A percentile compares a stretch with the other conserved stretches of the same genome.
Evolutionary conservation across 1,140 invertebrate species (phyloP).

Genomic region (Solen grandis): DNA sequence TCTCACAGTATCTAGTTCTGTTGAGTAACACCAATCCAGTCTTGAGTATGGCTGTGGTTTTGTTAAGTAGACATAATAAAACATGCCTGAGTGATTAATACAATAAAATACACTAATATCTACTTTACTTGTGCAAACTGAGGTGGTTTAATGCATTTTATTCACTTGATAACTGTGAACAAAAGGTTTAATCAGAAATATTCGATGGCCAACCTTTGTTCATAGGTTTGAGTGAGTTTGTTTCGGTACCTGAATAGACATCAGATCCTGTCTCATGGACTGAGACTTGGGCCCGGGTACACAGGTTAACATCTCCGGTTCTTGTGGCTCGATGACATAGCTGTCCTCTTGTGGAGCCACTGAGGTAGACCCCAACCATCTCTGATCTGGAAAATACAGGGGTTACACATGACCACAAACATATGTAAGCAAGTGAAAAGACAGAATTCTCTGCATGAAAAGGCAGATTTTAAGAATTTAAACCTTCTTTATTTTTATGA

Average conservation of each 20-base stretch:
- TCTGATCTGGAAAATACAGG: slow-evolving; percentile 5
- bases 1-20: no score
- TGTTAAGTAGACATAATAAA: no score
- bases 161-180: background rate
- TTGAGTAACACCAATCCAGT: no score
- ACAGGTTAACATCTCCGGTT: slow-evolving; percentile 11
- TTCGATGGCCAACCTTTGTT: background rate
- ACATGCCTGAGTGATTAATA: no score
- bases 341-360: background rate
- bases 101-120: no score
- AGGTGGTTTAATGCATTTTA: background rate
- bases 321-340: slow-evolving; percentile 10
- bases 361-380: background rate
- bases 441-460: no score
- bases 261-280: slow-evolving; percentile 17
- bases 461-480: no score
- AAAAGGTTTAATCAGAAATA: background rate
- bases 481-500: no score
- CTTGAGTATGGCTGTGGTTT: no score
- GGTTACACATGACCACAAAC: background rate
- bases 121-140: background rate
- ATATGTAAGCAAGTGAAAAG: no score
- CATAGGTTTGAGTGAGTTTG: background rate
- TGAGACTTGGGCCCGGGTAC: slow-evolving; percentile 43
- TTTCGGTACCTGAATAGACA: slow-evolving; percentile 36